A percentile compares a stretch with the other conserved stretches of the same genome.
Evolutionary conservation across 2,888 invertebrate genomes (phyloP).

Genomic region (Prenolepis imparis): DNA sequence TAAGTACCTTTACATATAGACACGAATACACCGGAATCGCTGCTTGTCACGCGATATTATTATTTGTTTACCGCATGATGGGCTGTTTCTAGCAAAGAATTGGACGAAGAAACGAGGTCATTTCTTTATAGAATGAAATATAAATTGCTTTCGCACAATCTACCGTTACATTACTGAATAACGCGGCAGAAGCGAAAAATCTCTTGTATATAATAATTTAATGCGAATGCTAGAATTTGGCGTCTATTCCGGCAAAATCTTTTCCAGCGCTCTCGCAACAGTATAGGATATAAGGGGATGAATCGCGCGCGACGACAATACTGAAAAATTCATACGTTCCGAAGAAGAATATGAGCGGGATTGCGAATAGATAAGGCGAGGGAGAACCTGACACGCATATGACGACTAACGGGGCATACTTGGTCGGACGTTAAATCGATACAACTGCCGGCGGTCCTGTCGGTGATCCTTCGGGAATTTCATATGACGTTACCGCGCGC

Average conservation of each 20-base stretch:
- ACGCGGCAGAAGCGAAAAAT: background rate
- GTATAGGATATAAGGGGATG: no score
- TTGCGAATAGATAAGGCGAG: conserved; percentile 48
- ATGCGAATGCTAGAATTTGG: background rate
- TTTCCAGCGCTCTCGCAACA: background rate
- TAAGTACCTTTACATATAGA: background rate
- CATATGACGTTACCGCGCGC: conserved; percentile 34
- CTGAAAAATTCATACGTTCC: conserved; percentile 46
- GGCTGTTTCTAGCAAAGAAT: background rate
- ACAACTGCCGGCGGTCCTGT: conserved; percentile 33
- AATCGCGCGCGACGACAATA: conserved; percentile 35
- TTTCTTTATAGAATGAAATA: background rate
- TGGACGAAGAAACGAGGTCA: background rate
- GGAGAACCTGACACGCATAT: conserved; percentile 39
- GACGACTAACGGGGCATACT: conserved; percentile 49
- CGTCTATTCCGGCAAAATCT: background rate
- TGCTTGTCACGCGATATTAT: background rate
- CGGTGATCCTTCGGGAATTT: conserved; percentile 44
- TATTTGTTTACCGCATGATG: background rate
- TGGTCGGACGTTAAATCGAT: conserved; percentile 56
- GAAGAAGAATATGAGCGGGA: conserved; percentile 46
- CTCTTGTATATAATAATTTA: conserved; percentile 22
- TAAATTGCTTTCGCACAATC: background rate
- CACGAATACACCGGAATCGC: background rate
- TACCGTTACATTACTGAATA: background rate